Evolutionary conservation across 2,888 invertebrate genomes (phyloP).

Genomic region (Callimorpha dominula): DNA sequence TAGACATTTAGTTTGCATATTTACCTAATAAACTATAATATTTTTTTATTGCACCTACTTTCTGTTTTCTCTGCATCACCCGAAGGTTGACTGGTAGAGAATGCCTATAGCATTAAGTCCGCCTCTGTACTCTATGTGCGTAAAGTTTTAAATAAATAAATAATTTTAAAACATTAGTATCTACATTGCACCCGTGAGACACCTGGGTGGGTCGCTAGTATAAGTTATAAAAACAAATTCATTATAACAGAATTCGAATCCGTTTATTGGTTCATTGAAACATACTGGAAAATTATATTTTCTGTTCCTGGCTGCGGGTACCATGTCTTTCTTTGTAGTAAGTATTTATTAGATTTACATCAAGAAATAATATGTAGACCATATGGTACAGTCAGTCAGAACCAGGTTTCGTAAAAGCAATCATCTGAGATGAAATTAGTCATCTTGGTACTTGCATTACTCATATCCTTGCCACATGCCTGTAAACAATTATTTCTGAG

Average conservation of each 20-base stretch:
- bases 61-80: too few species aligned
- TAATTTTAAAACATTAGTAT: too few species aligned
- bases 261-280: background rate
- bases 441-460: slow-evolving; percentile 15
- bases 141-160: too few species aligned
- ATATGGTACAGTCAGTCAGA: background rate
- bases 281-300: background rate
- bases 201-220: too few species aligned
- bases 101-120: too few species aligned
- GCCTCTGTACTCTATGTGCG: too few species aligned
- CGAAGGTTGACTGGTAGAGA: too few species aligned
- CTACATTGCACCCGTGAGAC: too few species aligned
- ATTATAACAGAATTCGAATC: background rate
- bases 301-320: background rate
- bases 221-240: background rate
- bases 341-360: background rate
- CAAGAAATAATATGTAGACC: background rate
- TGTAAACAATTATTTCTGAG: slow-evolving; percentile 13
- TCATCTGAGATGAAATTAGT: slow-evolving; percentile 9
- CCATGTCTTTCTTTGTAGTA: background rate
- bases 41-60: too few species aligned
- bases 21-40: too few species aligned
- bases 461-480: slow-evolving; percentile 16
- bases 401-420: background rate
- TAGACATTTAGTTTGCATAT: too few species aligned